phyloP scores from a whole-genome alignment of 2,888 invertebrate genomes.

The Bugulina stolonifera region DNA sequence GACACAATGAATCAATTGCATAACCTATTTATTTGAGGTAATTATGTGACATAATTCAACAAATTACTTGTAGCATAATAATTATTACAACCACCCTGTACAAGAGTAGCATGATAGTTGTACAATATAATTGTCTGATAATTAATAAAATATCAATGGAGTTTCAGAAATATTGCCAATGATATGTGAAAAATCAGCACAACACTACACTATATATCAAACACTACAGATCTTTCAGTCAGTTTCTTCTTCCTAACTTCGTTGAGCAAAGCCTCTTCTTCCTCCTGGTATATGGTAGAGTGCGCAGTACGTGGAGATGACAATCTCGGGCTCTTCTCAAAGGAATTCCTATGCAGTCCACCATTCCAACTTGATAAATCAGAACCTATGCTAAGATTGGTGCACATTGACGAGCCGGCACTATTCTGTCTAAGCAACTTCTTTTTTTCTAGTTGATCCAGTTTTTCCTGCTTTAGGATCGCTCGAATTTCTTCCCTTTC shows the following conservation, averaged over 20 bases:
- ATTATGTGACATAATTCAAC: too few relatives aligned
- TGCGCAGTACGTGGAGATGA: neutral
- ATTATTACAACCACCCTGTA: too few relatives aligned
- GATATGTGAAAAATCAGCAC: too few relatives aligned
- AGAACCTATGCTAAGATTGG: neutral
- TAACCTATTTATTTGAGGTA: too few relatives aligned
- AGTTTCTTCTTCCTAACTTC: neutral
- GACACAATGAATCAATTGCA: too few relatives aligned
- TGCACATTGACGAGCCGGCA: neutral
- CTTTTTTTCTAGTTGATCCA: neutral
- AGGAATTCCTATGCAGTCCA: neutral
- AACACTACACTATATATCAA: neutral
- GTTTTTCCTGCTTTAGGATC: neutral
- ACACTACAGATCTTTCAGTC: neutral
- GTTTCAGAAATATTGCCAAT: too few relatives aligned
- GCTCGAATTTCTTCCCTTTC: neutral
- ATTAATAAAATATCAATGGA: too few relatives aligned
- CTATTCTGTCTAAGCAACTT: slow-evolving; percentile 3
- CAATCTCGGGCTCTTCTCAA: neutral
- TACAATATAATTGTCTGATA: too few relatives aligned
- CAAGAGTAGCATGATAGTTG: too few relatives aligned
- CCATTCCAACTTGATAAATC: slow-evolving; percentile 21
- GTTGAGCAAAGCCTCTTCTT: slow-evolving; percentile 1
- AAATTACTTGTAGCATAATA: too few relatives aligned
- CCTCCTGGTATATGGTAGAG: neutral